phyloP scores from a whole-genome alignment of 2,888 invertebrate genomes.

The Bibio marci region DNA sequence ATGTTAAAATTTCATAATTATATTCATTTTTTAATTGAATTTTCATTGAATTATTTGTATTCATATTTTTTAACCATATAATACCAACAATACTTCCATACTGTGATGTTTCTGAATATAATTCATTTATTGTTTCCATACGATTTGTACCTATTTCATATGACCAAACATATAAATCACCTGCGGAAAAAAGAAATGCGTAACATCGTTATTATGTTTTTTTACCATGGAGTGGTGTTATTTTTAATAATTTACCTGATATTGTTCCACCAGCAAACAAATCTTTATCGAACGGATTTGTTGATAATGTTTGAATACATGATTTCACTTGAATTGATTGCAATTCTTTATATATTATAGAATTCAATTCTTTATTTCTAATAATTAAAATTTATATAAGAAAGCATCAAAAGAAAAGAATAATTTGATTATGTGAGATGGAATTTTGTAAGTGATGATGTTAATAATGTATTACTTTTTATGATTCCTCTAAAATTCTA shows the following conservation, averaged over 20 bases:
- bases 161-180: constrained; percentile 24
- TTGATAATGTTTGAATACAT: constrained; percentile 20
- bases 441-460: too few relatives aligned
- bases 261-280: constrained; percentile 25
- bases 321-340: constrained; percentile 19
- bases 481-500: too few relatives aligned
- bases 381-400: not conserved
- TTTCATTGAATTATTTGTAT: too few relatives aligned
- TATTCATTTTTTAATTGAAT: too few relatives aligned
- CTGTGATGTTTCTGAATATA: constrained; percentile 16
- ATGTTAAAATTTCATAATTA: constrained; percentile 15
- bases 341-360: constrained; percentile 5
- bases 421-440: constrained; percentile 13
- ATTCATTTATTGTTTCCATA: constrained; percentile 13
- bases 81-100: constrained; percentile 22
- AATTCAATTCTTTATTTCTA: constrained; percentile 1
- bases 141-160: constrained; percentile 11
- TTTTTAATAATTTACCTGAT: constrained; percentile 11
- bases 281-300: constrained; percentile 23
- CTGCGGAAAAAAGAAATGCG: not conserved
- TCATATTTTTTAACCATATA: constrained; percentile 17
- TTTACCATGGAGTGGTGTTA: not conserved
- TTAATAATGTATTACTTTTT: too few relatives aligned
- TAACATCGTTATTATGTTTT: not conserved
- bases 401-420: constrained; percentile 17